Evolutionary conservation across 2,113 vertebrate species (phyloP).

Genomic region (Apeltes quadracus): DNA sequence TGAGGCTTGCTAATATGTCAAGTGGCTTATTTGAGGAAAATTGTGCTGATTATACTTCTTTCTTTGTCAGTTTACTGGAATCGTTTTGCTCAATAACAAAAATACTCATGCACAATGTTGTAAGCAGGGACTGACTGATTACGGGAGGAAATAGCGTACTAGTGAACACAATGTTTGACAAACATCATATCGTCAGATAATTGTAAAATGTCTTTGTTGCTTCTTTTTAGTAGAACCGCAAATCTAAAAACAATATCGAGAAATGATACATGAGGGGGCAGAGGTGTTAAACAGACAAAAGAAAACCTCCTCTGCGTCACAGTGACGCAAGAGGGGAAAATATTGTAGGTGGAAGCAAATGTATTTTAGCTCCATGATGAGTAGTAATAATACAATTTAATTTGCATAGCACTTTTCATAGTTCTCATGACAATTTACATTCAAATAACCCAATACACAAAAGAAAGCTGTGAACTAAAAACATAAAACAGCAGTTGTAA

Average conservation of each 20-base stretch:
- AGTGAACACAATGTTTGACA: slow-evolving; percentile 9
- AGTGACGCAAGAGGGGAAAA: not conserved
- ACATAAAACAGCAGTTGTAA: no score
- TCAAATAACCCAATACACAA: no score
- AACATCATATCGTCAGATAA: not conserved
- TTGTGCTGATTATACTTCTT: not conserved
- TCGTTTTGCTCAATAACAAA: slow-evolving; percentile 12
- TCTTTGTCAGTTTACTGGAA: slow-evolving; percentile 1
- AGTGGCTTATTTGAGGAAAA: not conserved
- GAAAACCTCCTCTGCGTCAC: not conserved
- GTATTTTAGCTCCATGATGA: not conserved
- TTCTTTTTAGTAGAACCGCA: not conserved
- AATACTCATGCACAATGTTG: not conserved
- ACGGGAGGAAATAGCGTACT: not conserved
- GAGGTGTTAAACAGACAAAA: slow-evolving; percentile 25
- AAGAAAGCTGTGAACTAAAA: no score
- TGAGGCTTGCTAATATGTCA: not conserved
- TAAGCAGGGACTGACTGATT: not conserved
- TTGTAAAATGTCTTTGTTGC: not conserved
- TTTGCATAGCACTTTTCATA: no score
- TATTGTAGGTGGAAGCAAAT: not conserved
- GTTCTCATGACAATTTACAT: no score
- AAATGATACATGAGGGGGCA: slow-evolving; percentile 27
- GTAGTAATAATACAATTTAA: no score
- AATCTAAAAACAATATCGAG: slow-evolving; percentile 1